Evolutionary conservation across 2,888 invertebrate genomes (phyloP).

Genomic region (Brenthis hecate): DNA sequence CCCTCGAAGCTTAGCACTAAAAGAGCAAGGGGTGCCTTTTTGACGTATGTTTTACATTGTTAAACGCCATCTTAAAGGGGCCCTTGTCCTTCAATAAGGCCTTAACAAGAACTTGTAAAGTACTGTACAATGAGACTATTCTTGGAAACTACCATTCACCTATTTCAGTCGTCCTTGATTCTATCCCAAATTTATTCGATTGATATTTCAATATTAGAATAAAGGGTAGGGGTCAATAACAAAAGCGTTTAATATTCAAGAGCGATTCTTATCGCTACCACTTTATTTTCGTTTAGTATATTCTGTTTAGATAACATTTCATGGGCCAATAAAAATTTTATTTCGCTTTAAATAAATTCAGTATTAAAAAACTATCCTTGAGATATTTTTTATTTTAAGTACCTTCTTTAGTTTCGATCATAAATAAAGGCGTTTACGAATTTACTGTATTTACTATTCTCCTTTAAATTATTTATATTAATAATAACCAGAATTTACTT

Average conservation of each 20-base stretch:
- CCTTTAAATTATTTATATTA: neutral
- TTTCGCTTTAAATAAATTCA: slow-evolving; percentile 43
- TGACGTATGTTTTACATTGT: slow-evolving; percentile 61
- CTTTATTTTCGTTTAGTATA: slow-evolving; percentile 61
- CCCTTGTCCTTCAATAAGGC: slow-evolving; percentile 74
- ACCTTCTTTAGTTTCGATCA: neutral
- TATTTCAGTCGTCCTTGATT: slow-evolving; percentile 77
- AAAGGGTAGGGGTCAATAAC: slow-evolving; percentile 68
- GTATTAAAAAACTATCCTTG: slow-evolving; percentile 24
- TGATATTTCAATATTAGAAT: slow-evolving; percentile 43
- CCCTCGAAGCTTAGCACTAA: slow-evolving; percentile 65
- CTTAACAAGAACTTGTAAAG: slow-evolving; percentile 70
- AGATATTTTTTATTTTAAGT: slow-evolving; percentile 28
- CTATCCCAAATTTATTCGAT: slow-evolving; percentile 38
- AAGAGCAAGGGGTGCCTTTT: slow-evolving; percentile 76
- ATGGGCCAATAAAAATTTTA: slow-evolving; percentile 60
- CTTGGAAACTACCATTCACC: slow-evolving; percentile 54
- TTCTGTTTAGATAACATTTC: slow-evolving; percentile 62
- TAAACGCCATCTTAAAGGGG: slow-evolving; percentile 57
- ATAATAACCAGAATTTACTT: too few relatives aligned
- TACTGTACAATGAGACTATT: slow-evolving; percentile 67
- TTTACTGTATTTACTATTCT: too few relatives aligned
- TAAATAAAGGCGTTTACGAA: neutral
- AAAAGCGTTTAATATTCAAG: slow-evolving; percentile 62
- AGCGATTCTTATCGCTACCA: slow-evolving; percentile 61